These are phyloP conservation scores for Prosopocoilus inquinatus DNA, from an alignment of 2,888 invertebrate genomes.

Conservation along the genomic window DNA sequence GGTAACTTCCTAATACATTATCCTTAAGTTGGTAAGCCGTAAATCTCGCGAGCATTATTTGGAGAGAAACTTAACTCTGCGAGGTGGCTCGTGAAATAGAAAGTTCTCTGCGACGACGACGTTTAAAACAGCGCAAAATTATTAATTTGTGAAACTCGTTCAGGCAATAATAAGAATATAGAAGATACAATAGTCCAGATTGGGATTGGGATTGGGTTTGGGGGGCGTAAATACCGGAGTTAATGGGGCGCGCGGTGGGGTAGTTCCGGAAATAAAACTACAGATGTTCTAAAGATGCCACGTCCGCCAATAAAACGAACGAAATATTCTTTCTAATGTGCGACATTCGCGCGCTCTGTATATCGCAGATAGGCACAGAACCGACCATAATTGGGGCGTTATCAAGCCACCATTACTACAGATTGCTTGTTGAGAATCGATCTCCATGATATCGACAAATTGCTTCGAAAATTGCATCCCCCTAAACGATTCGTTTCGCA, in stretches of 20 bases:
- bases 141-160: too few relatives aligned
- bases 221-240: neutral
- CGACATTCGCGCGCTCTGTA: neutral
- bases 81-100: too few relatives aligned
- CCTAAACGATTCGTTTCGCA: constrained; percentile 5
- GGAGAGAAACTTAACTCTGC: too few relatives aligned
- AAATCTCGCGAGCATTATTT: too few relatives aligned
- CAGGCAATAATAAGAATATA: too few relatives aligned
- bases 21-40: too few relatives aligned
- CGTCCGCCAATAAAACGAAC: constrained; percentile 1
- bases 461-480: constrained; percentile 17
- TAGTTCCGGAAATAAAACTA: neutral
- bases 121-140: too few relatives aligned
- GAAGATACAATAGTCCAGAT: too few relatives aligned
- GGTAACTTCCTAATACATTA: too few relatives aligned
- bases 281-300: neutral
- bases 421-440: constrained; percentile 18
- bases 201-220: too few relatives aligned
- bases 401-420: constrained; percentile 17
- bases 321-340: neutral
- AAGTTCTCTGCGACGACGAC: too few relatives aligned
- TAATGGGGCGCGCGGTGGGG: neutral
- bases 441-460: constrained; percentile 21
- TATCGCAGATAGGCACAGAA: neutral
- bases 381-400: constrained; percentile 9